Conservation (phyloP, 2,113 vertebrate species). For the Melanerpes aurifrons region DNA sequence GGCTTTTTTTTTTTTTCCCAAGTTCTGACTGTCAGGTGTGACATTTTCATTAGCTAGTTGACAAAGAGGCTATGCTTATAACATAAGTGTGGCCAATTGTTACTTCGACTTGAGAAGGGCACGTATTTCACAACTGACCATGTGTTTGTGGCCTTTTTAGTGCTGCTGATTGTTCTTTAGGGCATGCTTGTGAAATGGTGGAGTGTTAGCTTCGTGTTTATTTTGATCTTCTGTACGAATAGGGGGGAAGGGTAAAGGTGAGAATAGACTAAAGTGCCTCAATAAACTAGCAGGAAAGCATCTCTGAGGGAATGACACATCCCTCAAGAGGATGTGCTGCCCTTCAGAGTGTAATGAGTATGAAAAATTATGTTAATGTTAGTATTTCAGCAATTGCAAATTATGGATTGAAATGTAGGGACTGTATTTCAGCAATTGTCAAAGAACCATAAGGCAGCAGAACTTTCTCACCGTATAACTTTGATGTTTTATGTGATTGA, state of each 20-base stretch:
- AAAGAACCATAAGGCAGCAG: not conserved
- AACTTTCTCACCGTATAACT: not conserved
- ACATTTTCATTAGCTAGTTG: not conserved
- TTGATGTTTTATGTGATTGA: not conserved
- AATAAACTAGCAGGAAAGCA: not conserved
- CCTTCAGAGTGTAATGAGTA: not conserved
- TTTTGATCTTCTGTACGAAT: not conserved
- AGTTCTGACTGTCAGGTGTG: not conserved
- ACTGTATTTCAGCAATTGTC: not conserved
- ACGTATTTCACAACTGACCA: not conserved
- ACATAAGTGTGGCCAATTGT: not conserved
- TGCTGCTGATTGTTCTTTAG: not conserved
- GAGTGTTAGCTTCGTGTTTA: not conserved
- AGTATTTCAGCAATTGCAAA: not conserved
- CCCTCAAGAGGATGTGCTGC: not conserved
- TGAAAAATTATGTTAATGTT: not conserved
- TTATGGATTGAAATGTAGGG: not conserved
- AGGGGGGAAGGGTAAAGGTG: not conserved
- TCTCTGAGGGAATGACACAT: not conserved
- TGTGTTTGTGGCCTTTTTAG: not conserved
- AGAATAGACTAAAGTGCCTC: not conserved
- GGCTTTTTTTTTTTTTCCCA: not conserved
- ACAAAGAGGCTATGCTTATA: not conserved
- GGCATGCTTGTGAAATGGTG: not conserved
- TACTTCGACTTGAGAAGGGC: not conserved